phyloP scores from a whole-genome alignment of 2,113 vertebrate species.

The Phylloscopus trochilus region DNA sequence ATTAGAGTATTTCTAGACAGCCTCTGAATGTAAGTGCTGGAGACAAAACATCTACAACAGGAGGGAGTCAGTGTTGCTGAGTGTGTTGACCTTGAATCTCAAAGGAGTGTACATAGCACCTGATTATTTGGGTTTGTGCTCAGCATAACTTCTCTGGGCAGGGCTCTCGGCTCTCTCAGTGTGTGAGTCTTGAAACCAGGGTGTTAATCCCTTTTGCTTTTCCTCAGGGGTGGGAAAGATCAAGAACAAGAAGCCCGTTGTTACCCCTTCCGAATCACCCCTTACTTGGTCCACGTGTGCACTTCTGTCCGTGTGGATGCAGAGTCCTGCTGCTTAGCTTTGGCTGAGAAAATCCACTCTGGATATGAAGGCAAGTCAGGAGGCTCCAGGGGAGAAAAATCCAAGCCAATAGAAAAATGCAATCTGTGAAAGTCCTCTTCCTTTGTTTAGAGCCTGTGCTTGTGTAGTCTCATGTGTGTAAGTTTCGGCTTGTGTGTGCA shows the following conservation, averaged over 20 bases:
- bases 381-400: background rate
- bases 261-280: constrained; percentile 83
- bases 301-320: constrained; percentile 53
- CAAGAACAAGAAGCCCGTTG: constrained; percentile 74
- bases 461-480: background rate
- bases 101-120: background rate
- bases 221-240: constrained; percentile 78
- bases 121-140: background rate
- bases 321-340: constrained; percentile 82
- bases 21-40: background rate
- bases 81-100: background rate
- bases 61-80: background rate
- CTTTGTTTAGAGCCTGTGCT: background rate
- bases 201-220: background rate
- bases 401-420: background rate
- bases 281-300: constrained; percentile 79
- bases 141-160: background rate
- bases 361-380: constrained; percentile 84
- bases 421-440: background rate
- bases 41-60: background rate
- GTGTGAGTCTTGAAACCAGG: background rate
- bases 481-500: background rate
- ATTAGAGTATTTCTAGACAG: background rate
- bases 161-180: background rate
- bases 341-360: constrained; percentile 87